Evolutionary conservation across 2,888 invertebrate species (phyloP), one percentile per base, ranked within the genome.

Genomic region (Alviniconcha strummeri): DNA sequence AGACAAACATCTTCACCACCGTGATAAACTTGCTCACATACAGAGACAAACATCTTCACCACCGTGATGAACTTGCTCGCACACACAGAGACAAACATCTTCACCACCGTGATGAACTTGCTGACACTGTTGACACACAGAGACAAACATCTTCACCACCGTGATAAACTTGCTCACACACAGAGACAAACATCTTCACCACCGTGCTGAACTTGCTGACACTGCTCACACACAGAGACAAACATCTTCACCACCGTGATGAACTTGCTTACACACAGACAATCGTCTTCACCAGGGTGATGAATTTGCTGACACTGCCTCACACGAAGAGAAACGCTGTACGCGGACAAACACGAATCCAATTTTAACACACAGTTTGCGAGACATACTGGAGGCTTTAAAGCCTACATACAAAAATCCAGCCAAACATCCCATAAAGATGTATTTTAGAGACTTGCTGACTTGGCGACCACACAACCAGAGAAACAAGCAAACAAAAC

Each of bases 171-270:
- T 36, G 64, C 64, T 9, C 64, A 15, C 64, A 15, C 64, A 36
- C 36, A n/a, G n/a, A n/a, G n/a, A n/a, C n/a, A 36, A 36, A 36
- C 36, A 36, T 93, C 83, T 95, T 96, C 83, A 95, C 95, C 82
- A 96, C 95, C 69, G 95, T 95, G 86, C 95, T 95, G 86, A 96
- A 92, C 80, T 88, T 90, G 64, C 84, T 82, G 67, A 69, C 71
- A 36, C 69, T n/a, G 80, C 7, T 52, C 74, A 74, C 74, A 74
- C 74, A 74, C 74, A 74, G 11, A 13, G 17, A 55, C 55, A n/a
- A 9, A 55, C 75, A 56, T n/a, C 5, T 7, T 7, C 75, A 56
- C 36, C 36, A 36, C 36, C 36, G 36, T 36, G 36, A 0, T 36
- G 36, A 36, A 36, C 36, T 36, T 36, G 36, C 36, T 36, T 0